phyloP scores from a whole-genome alignment of 2,113 vertebrate genomes.

The Globicephala melas region DNA sequence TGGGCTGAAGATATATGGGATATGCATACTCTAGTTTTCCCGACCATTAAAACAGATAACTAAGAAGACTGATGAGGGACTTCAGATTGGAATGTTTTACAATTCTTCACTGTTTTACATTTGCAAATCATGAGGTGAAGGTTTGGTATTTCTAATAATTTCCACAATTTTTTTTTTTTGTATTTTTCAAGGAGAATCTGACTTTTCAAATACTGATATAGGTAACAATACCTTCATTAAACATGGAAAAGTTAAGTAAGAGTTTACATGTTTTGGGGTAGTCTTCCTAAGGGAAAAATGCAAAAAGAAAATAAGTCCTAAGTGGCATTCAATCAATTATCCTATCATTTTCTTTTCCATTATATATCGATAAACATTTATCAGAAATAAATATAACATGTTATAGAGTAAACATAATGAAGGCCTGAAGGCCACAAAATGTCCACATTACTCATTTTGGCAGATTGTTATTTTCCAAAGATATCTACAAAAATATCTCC shows the following conservation, averaged over 20 bases:
- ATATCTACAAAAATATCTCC: not conserved
- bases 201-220: not conserved
- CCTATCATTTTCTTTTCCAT: not conserved
- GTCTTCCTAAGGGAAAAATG: not conserved
- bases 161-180: not conserved
- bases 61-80: not conserved
- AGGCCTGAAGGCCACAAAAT: not conserved
- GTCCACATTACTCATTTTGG: not conserved
- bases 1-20: not conserved
- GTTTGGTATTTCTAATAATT: not conserved
- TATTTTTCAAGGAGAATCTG: not conserved
- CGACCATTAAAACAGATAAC: not conserved
- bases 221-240: not conserved
- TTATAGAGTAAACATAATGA: not conserved
- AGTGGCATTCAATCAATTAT: not conserved
- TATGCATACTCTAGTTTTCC: not conserved
- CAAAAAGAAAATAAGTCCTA: not conserved
- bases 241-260: not conserved
- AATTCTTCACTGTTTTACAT: not conserved
- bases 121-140: not conserved
- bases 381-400: not conserved
- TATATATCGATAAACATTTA: not conserved
- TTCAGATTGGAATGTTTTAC: not conserved
- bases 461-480: not conserved
- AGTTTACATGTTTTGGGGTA: not conserved